Evolutionary conservation across 2,113 vertebrate species (phyloP), one percentile per base, ranked within the genome.

Genomic region (Entosphenus tridentatus): DNA sequence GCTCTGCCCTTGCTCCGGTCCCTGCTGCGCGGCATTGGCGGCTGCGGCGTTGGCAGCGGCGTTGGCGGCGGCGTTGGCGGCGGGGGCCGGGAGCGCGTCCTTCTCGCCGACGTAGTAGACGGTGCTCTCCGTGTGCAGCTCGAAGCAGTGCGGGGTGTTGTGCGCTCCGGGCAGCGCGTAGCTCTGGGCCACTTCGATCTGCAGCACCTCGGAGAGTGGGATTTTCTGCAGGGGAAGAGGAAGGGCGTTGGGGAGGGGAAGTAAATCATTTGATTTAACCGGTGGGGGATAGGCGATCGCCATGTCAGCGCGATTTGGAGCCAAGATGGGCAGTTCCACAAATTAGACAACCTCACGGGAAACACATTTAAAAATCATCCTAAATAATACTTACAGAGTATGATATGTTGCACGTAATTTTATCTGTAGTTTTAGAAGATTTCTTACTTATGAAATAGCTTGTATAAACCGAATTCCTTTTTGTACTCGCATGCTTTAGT

Each of bases 91-190:
- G 9, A n/a, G 9, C 12, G 68, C 10, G 16, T 56, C 39, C 0
- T 70, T 73, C 1, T 77, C 80, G 68, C 56, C 68, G 72, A 82
- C 79, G 18, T 75, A 81, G 73, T 79, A 78, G 69, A 80, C 77
- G 71, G 78, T 71, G 11, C 75, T 72, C 21, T 71, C 71, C 2
- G 79, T 82, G 74, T 74, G 74, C 74, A 83, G 69, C 77, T 83
- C 81, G 1, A 83, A 77, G 2, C 76, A 78, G 71, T 79, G 78
- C 10, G 3, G 2, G 9, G 16, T 2, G 11, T 79, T 65, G n/a
- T 65, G 62, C 9, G 62, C 8, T 65, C n/a, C 8, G 62, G 10
- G 62, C 8, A 11, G 62, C n/a, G 8, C n/a, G 62, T 16, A 65
- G 62, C 18, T 77, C 10, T 21, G 62, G 9, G 62, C 62, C 62